Evolutionary conservation across 2,888 invertebrate species (phyloP).

Genomic region (Caenorhabditis uteleia): DNA sequence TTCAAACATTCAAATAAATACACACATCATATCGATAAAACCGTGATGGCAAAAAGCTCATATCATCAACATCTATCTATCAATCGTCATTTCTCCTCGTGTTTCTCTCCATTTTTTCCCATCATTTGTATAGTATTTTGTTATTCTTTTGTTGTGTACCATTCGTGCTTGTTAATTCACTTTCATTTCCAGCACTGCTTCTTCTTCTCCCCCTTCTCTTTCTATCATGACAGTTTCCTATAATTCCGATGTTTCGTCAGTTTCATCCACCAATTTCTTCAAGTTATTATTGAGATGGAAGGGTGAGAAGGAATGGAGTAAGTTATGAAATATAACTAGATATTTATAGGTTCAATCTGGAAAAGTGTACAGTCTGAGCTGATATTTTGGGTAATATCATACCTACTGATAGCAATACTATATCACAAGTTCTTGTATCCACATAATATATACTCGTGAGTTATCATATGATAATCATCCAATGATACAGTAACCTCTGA

Average conservation of each 20-base stretch:
- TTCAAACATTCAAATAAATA: no score
- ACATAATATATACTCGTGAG: conserved; percentile 14
- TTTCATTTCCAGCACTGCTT: not conserved
- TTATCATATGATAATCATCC: not conserved
- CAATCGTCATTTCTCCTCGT: no score
- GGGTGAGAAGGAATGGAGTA: conserved; percentile 4
- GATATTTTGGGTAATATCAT: conserved; percentile 48
- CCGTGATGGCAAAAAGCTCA: no score
- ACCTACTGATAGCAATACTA: conserved; percentile 39
- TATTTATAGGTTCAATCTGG: conserved; percentile 57
- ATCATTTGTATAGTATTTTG: no score
- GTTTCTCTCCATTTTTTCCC: no score
- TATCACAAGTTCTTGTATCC: conserved; percentile 42
- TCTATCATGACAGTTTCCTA: conserved; percentile 61
- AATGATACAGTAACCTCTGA: not conserved
- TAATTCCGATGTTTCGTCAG: conserved; percentile 58
- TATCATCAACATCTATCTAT: no score
- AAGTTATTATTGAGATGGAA: conserved; percentile 60
- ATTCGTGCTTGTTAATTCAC: not conserved
- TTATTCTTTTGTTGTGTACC: no score
- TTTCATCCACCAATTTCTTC: conserved; percentile 48
- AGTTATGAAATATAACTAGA: no score
- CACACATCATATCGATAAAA: no score
- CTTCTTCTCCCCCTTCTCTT: not conserved
- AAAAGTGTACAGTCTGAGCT: conserved; percentile 56